Conservation (phyloP, 1,140 invertebrate species). For the Theocolax elegans region DNA sequence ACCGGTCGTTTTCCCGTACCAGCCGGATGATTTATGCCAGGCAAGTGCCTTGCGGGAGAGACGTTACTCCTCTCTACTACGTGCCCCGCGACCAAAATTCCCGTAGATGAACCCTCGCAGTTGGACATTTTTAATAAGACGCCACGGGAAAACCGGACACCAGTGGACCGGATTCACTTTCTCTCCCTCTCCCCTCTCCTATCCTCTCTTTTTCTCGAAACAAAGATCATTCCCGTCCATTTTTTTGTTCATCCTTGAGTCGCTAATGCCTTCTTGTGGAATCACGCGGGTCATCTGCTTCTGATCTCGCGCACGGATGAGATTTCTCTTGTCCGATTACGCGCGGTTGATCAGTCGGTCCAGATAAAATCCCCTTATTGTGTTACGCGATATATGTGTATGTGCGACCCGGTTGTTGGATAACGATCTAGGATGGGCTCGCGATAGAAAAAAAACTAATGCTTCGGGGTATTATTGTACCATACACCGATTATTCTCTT, state of each 20-base stretch:
- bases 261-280: too few relatives aligned
- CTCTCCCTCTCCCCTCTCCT: too few relatives aligned
- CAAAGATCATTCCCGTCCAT: too few relatives aligned
- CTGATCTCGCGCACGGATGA: conserved; percentile 19
- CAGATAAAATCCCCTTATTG: conserved; percentile 31
- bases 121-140: too few relatives aligned
- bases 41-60: conserved; percentile 20
- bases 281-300: conserved; percentile 10
- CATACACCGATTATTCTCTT: conserved; percentile 27
- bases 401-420: conserved; percentile 12
- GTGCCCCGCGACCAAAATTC: too few relatives aligned
- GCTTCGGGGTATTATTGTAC: conserved; percentile 16
- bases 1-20: background rate
- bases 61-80: conserved; percentile 9
- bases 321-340: conserved; percentile 20
- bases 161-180: too few relatives aligned
- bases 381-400: conserved; percentile 11
- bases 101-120: too few relatives aligned
- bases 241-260: too few relatives aligned
- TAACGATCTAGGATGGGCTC: conserved; percentile 22
- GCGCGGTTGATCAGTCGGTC: background rate
- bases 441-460: conserved; percentile 29
- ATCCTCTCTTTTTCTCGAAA: too few relatives aligned
- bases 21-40: too few relatives aligned
- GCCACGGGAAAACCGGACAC: too few relatives aligned